Evolutionary conservation across 2,888 invertebrate genomes (phyloP).

Genomic region (Plebejus melissa): DNA sequence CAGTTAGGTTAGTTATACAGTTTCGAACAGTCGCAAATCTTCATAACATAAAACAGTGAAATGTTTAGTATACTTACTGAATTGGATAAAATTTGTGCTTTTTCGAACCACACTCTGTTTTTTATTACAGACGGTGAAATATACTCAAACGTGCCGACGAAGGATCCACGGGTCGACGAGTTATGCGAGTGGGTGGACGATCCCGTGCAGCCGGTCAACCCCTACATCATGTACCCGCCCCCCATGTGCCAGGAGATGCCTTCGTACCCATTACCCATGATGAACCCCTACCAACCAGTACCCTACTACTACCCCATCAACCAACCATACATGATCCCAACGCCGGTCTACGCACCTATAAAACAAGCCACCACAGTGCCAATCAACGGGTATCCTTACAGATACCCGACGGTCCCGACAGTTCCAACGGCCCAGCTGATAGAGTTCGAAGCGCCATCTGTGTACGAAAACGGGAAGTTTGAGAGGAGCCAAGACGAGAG

Average conservation of each 20-base stretch:
- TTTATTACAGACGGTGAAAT: slow-evolving; percentile 56
- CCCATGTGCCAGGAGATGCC: slow-evolving; percentile 48
- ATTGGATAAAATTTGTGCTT: no score
- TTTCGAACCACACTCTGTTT: not conserved
- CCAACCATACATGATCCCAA: slow-evolving; percentile 69
- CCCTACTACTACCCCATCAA: slow-evolving; percentile 71
- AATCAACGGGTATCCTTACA: slow-evolving; percentile 70
- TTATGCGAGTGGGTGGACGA: slow-evolving; percentile 42
- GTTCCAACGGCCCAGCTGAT: slow-evolving; percentile 85
- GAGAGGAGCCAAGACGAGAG: slow-evolving; percentile 54
- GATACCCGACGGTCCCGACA: slow-evolving; percentile 77
- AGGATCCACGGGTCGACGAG: slow-evolving; percentile 42
- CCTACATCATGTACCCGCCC: slow-evolving; percentile 46
- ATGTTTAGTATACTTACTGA: no score
- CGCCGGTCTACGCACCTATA: slow-evolving; percentile 65
- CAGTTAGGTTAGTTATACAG: no score
- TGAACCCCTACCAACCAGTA: slow-evolving; percentile 59
- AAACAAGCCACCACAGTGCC: slow-evolving; percentile 69
- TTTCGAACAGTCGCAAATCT: no score
- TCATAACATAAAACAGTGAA: no score
- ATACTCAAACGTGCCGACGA: slow-evolving; percentile 61
- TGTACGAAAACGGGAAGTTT: slow-evolving; percentile 64
- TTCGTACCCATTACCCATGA: slow-evolving; percentile 49
- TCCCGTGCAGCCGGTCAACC: slow-evolving; percentile 46
- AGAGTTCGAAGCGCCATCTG: slow-evolving; percentile 78